Evolutionary conservation across 2,888 invertebrate genomes (phyloP).

Genomic region (Strigamia transsilvanica): DNA sequence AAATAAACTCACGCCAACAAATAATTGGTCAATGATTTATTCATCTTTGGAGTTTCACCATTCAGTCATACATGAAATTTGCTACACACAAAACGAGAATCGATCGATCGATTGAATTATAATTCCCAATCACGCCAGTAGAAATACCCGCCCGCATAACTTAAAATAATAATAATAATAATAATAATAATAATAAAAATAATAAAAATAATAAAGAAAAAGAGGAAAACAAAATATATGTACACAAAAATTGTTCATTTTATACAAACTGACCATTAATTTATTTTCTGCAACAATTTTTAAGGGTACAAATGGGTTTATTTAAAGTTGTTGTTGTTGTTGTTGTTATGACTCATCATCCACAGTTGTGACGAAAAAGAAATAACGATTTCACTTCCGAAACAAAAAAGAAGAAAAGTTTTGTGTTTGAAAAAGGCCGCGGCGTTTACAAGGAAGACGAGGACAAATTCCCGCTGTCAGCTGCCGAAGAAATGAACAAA

Average conservation of each 20-base stretch:
- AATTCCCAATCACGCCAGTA: not conserved
- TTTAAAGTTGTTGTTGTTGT: no score
- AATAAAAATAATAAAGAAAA: not conserved
- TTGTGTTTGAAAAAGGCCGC: conserved; percentile 10
- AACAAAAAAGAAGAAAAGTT: not conserved
- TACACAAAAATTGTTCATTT: no score
- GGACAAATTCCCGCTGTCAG: not conserved
- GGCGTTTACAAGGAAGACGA: not conserved
- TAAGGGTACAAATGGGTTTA: no score
- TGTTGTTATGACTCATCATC: no score
- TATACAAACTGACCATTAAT: no score
- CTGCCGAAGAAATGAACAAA: not conserved
- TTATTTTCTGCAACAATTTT: no score
- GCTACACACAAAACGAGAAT: not conserved
- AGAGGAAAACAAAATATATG: no score
- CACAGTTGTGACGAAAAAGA: no score
- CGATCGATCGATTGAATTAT: not conserved
- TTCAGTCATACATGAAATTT: not conserved
- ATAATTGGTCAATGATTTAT: conserved; percentile 14
- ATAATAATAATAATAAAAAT: not conserved
- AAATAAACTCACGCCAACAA: no score
- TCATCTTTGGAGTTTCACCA: not conserved
- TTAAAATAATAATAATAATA: not conserved
- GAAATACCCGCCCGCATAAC: not conserved
- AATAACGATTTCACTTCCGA: no score